Evolutionary conservation across 92 coral and sea anemone genomes (phyloP).

Genomic region (Palythoa heliodiscus): DNA sequence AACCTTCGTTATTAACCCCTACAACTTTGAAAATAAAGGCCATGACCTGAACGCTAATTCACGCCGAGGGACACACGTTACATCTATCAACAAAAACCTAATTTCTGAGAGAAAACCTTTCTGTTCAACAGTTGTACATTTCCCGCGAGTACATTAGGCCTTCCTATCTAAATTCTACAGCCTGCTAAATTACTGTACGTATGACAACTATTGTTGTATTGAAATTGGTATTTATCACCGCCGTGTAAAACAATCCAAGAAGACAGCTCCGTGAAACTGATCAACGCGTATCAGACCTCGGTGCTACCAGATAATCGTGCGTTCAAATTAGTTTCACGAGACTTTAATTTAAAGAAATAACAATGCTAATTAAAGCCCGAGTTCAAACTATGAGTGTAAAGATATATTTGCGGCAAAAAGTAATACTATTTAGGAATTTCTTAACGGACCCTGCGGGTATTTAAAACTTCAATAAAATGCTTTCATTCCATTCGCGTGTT

Average conservation of each 20-base stretch:
- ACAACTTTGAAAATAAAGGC: neutral
- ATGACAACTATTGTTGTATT: neutral
- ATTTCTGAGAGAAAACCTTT: slow-evolving; percentile 16
- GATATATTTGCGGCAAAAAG: neutral
- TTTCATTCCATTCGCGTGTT: slow-evolving; percentile 45
- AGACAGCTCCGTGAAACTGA: neutral
- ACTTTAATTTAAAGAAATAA: slow-evolving; percentile 9
- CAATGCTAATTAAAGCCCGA: neutral
- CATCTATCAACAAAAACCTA: neutral
- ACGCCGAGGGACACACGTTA: neutral
- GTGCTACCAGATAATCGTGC: neutral
- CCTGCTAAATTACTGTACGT: slow-evolving; percentile 2
- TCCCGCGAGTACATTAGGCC: neutral
- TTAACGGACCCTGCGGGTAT: slow-evolving; percentile 16
- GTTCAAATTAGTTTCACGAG: neutral
- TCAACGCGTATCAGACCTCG: neutral
- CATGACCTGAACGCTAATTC: slow-evolving; percentile 2
- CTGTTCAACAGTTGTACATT: neutral
- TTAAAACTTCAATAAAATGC: slow-evolving; percentile 30
- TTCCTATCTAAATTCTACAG: neutral
- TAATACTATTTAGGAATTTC: slow-evolving; percentile 1
- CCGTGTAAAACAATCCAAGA: neutral
- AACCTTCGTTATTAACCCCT: neutral
- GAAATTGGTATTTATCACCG: neutral
- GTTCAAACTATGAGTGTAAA: neutral